These are phyloP conservation scores for Drosophila formosana DNA, from an alignment of 2,888 invertebrate species.

Conservation along the genomic window DNA sequence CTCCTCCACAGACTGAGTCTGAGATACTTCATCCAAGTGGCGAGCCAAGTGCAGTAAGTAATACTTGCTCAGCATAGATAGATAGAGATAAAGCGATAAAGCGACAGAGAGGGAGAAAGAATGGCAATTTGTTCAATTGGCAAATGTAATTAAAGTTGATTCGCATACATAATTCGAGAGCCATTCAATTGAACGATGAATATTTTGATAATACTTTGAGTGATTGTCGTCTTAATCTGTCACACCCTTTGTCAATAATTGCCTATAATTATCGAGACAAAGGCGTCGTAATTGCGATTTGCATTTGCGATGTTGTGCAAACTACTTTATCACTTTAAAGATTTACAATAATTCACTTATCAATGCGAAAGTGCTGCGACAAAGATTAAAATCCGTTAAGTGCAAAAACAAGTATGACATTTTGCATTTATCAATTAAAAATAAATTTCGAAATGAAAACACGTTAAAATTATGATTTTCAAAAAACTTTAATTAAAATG, in stretches of 20 bases:
- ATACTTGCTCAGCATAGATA: constrained; percentile 14
- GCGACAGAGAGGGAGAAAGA: not conserved
- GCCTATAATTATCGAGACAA: constrained; percentile 1
- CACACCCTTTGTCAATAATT: constrained; percentile 14
- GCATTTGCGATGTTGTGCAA: not conserved
- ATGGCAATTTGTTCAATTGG: constrained; percentile 26
- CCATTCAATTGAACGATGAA: constrained; percentile 17
- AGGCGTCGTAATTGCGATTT: constrained; percentile 1
- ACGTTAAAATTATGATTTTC: not conserved
- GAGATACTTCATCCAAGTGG: not conserved
- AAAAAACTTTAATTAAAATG: too few species aligned
- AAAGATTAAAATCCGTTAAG: not conserved
- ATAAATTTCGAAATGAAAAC: constrained; percentile 8
- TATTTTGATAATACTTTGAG: constrained; percentile 11
- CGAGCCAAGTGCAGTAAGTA: constrained; percentile 19
- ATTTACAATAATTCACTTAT: not conserved
- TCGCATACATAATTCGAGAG: constrained; percentile 23
- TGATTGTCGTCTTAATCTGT: constrained; percentile 11
- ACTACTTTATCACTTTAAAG: not conserved
- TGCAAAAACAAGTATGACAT: not conserved
- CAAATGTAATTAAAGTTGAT: constrained; percentile 23
- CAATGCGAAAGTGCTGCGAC: too few species aligned
- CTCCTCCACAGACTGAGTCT: too few species aligned
- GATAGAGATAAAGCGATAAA: not conserved
- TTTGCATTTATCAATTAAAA: constrained; percentile 15